phyloP scores from a whole-genome alignment of 37 sponge, comb jelly and placozoan species.

The Axinella damicornis region DNA sequence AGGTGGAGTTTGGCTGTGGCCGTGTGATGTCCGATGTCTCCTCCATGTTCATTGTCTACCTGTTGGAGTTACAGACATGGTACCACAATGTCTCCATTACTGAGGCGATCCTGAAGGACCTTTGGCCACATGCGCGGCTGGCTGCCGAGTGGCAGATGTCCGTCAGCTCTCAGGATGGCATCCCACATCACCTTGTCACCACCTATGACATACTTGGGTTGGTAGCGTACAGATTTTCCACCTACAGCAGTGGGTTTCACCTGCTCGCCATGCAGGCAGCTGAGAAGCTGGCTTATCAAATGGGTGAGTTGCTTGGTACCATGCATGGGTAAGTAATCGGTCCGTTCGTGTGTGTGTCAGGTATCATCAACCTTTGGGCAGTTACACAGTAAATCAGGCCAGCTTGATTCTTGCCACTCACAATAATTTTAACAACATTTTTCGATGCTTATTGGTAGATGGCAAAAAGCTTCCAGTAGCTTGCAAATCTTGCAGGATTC shows the following conservation, averaged over 20 bases:
- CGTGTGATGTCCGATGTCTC: conserved; percentile 24
- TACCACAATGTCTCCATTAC: not conserved
- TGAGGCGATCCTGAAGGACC: not conserved
- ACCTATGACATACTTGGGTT: conserved; percentile 16
- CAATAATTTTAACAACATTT: too few species aligned
- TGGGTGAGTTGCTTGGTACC: not conserved
- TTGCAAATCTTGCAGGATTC: too few species aligned
- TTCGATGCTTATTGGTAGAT: too few species aligned
- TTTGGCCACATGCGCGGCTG: conserved; percentile 5
- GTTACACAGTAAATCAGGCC: too few species aligned
- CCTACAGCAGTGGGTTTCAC: not conserved
- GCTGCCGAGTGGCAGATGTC: conserved; percentile 28
- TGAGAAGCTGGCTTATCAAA: not conserved
- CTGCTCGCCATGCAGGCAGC: conserved; percentile 25
- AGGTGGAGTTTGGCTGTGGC: conserved; percentile 18
- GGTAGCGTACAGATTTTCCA: not conserved
- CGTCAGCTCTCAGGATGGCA: not conserved
- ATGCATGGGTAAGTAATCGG: too few species aligned
- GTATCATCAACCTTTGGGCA: too few species aligned
- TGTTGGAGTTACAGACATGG: conserved; percentile 15
- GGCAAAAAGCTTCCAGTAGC: too few species aligned
- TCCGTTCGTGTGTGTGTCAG: too few species aligned
- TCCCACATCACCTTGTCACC: conserved; percentile 2
- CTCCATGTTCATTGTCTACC: conserved; percentile 39
- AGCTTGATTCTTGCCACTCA: too few species aligned